A percentile compares a stretch with the other conserved stretches of the same genome.
phyloP scores from a whole-genome alignment of 2,113 vertebrate species.

The Aleadryas rufinucha region DNA sequence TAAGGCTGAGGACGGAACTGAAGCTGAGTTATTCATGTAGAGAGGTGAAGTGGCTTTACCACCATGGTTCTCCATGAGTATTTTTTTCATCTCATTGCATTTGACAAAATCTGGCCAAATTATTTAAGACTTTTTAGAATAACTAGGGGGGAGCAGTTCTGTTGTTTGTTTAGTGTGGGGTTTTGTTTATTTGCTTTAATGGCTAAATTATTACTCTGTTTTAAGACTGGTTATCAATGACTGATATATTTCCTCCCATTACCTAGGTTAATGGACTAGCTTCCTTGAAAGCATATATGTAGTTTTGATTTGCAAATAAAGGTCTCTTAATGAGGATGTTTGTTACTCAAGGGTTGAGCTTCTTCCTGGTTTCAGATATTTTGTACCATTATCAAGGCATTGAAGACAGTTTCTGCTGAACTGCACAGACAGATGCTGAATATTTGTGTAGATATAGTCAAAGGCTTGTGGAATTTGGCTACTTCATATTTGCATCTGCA shows the following conservation, averaged over 20 bases:
- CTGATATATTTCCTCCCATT: neutral
- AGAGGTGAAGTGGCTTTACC: neutral
- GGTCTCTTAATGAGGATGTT: neutral
- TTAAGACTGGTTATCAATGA: neutral
- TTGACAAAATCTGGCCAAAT: neutral
- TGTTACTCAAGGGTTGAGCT: neutral
- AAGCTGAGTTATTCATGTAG: neutral
- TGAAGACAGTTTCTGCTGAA: neutral
- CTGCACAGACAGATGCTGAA: neutral
- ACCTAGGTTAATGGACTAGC: neutral
- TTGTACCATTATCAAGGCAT: neutral
- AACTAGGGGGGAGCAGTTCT: rapidly evolving
- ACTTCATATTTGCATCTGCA: neutral
- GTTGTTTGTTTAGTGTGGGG: neutral
- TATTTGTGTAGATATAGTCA: neutral
- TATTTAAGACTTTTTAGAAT: neutral
- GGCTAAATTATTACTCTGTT: neutral
- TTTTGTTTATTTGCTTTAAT: neutral
- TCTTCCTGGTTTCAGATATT: neutral
- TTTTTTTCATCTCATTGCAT: neutral
- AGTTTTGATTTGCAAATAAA: neutral
- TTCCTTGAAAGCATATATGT: neutral
- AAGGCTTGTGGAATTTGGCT: neutral
- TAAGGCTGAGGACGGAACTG: neutral
- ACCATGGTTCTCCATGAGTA: neutral